These are phyloP conservation scores for Polypedilum pembai DNA, from an alignment of 1,140 invertebrate genomes.

Conservation along the genomic window DNA sequence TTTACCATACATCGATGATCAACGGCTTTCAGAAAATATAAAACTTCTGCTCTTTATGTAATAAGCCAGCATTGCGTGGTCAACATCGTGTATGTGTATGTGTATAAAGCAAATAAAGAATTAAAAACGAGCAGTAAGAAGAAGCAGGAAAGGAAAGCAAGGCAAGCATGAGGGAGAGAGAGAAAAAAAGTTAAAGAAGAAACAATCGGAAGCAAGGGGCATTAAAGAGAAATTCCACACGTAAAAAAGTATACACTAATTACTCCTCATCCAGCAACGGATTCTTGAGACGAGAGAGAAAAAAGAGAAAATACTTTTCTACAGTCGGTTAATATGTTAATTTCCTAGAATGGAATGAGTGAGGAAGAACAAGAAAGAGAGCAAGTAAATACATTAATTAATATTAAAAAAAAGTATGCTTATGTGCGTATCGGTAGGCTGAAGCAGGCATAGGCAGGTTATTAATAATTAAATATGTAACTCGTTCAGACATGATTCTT, in stretches of 20 bases:
- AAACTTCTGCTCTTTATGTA: background rate
- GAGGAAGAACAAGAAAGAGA: too few species aligned
- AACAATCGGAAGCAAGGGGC: conserved; percentile 15
- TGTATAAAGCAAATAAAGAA: too few species aligned
- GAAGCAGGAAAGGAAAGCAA: background rate
- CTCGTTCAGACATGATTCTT: conserved; percentile 16
- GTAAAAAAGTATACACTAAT: background rate
- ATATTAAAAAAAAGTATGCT: background rate
- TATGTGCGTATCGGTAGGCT: too few species aligned
- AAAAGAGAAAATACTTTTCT: background rate
- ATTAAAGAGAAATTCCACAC: conserved; percentile 18
- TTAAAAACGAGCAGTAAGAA: too few species aligned
- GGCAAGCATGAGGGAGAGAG: background rate
- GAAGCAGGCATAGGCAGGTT: background rate
- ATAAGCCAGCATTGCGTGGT: conserved; percentile 12
- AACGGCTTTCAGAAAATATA: background rate
- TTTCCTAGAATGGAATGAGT: conserved; percentile 13
- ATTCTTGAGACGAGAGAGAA: background rate
- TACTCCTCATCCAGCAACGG: background rate
- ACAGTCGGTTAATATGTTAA: conserved; percentile 21
- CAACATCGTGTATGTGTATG: background rate
- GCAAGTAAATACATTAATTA: background rate
- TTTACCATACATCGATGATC: background rate
- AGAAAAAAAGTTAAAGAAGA: background rate
- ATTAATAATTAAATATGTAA: background rate